phyloP scores from a whole-genome alignment of 2,888 invertebrate species.

The Atethmia centrago region DNA sequence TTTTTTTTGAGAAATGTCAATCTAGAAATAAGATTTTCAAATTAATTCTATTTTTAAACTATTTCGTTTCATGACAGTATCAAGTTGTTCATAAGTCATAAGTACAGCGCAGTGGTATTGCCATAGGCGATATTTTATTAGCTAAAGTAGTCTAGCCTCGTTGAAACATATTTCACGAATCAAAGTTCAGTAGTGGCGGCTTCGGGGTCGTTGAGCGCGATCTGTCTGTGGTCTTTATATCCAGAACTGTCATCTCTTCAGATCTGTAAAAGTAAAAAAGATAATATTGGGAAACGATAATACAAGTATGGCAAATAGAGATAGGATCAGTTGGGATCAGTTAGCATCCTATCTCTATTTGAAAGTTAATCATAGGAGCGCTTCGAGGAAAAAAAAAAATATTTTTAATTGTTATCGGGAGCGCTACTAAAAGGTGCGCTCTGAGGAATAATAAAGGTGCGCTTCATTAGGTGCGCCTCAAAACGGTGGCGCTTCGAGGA shows the following conservation, averaged over 20 bases:
- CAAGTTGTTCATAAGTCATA: conserved; percentile 41
- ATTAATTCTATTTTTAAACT: conserved; percentile 15
- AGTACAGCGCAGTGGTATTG: conserved; percentile 33
- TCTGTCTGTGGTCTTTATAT: conserved; percentile 79
- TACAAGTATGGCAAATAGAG: too few species aligned
- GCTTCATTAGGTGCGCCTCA: too few species aligned
- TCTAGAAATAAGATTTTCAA: neutral
- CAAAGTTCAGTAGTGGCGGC: conserved; percentile 85
- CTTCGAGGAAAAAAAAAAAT: too few species aligned
- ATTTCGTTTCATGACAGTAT: neutral
- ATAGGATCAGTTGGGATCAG: too few species aligned
- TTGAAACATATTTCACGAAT: conserved; percentile 55
- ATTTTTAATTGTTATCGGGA: too few species aligned
- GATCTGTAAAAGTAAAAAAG: conserved; percentile 76
- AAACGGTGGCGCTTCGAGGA: too few species aligned
- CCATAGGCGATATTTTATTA: conserved; percentile 40
- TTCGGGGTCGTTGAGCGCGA: conserved; percentile 83
- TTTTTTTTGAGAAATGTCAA: neutral
- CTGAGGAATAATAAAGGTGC: too few species aligned
- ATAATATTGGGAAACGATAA: neutral
- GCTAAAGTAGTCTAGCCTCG: conserved; percentile 47
- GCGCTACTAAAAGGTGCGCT: too few species aligned
- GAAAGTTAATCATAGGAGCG: too few species aligned
- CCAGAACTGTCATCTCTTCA: conserved; percentile 87
- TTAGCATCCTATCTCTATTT: too few species aligned